Conservation (phyloP, 2,888 invertebrate species). For the Plutella xylostella region DNA sequence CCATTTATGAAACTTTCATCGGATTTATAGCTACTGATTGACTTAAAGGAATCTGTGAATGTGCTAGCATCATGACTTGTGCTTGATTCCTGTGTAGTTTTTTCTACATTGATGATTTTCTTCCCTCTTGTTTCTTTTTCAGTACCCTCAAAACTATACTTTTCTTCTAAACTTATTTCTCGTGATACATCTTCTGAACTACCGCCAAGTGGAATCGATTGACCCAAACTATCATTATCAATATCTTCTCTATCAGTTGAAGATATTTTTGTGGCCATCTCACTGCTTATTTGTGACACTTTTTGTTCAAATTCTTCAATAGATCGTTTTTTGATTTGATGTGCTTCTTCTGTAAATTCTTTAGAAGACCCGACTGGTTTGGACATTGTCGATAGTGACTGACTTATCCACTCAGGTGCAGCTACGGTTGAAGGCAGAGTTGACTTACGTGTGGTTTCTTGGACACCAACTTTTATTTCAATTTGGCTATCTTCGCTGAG, state of each 20-base stretch:
- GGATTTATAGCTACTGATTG: constrained; percentile 23
- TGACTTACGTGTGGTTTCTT: no score
- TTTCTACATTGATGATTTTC: constrained; percentile 15
- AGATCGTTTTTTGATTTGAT: constrained; percentile 9
- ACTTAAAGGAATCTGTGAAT: constrained; percentile 23
- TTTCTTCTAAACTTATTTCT: constrained; percentile 57
- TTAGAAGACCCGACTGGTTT: no score
- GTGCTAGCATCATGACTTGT: constrained; percentile 18
- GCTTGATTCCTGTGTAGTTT: constrained; percentile 9
- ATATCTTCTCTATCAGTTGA: constrained; percentile 32
- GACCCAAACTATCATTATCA: constrained; percentile 27
- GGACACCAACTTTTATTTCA: constrained; percentile 12
- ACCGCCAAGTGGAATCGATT: constrained; percentile 24
- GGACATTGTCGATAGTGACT: no score
- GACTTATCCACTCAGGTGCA: no score
- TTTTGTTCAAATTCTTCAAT: constrained; percentile 17
- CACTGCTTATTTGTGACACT: constrained; percentile 12
- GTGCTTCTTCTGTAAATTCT: background rate
- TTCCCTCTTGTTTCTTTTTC: constrained; percentile 38
- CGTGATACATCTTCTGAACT: constrained; percentile 57
- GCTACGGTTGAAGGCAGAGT: no score
- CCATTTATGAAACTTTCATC: constrained; percentile 18
- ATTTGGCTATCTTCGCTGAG: constrained; percentile 26
- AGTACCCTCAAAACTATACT: constrained; percentile 48
- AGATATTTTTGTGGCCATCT: constrained; percentile 20